Base-by-base conservation (phyloP, 2,113 vertebrate genomes). In the Stercorarius parasiticus region DNA sequence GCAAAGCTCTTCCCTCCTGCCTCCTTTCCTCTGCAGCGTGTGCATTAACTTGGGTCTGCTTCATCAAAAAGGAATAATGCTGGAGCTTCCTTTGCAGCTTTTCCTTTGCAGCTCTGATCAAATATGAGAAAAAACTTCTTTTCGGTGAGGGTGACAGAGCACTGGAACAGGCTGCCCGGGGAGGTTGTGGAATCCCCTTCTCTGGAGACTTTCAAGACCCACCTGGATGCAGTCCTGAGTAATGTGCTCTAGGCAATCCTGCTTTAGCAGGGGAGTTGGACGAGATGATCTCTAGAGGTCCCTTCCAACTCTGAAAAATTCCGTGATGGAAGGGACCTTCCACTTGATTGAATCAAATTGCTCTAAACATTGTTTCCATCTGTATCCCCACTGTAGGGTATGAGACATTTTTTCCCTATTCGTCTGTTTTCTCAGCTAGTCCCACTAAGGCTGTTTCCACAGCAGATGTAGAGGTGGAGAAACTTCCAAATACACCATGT, bases 11-110 rank as follows among this genome's bases (percentile, higher is more conserved):
- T 9, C 10, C 11, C 22, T 95, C 20, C 43, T 61, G 36, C 0
- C 0, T 0, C 66, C 21, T 64, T 4, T 4, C 13, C 25, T 50
- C n/a, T 82, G 20, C 0, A 1, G 69, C 0, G 0, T 58, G 22
- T 81, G 34, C 10, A 11, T 71, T 34, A 87, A 0, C 16, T 45
- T 59, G 36, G 16, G 47, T 59, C 34, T 1, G 2, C 49, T 78
- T 81, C 6, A 20, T 27, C 2, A 6, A 45, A 58, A 91, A 80
- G 20, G 5, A 40, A 17, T 1, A 6, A 47, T 67, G 18, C 47
- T 86, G 56, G 30, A 56, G 19, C 40, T 81, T 42, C 19, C 42
- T 88, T 81, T 56, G 47, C 50, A 77, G 27, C 19, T 91, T 71
- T 45, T 45, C 43, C 43, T 45, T 18, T 45, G 45, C 45, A 45